phyloP scores from a whole-genome alignment of 2,797 vertebrate genomes.

The Channallabes apus region DNA sequence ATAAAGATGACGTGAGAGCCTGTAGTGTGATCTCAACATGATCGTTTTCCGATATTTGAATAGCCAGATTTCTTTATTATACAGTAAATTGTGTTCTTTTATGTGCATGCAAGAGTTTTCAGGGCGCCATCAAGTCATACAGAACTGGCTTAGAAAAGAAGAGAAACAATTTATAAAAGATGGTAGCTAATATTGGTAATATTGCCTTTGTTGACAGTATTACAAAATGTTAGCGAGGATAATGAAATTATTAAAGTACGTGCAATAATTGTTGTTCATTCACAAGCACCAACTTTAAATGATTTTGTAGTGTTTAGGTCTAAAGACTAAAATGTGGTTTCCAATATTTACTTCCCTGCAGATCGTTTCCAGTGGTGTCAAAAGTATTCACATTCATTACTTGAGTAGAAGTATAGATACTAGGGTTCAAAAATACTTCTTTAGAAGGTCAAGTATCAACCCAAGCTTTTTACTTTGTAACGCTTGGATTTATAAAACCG shows the following conservation, averaged over 20 bases:
- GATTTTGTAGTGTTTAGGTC: neutral
- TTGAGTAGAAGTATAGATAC: no score
- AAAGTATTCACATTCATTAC: no score
- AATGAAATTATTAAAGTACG: no score
- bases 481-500: no score
- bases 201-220: no score
- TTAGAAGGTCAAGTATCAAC: no score
- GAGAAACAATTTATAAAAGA: no score
- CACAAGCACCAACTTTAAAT: neutral
- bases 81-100: neutral
- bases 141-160: neutral
- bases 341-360: neutral
- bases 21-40: slow-evolving; percentile 37
- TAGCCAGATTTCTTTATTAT: slow-evolving; percentile 16
- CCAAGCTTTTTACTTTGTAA: no score
- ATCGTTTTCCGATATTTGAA: slow-evolving; percentile 14
- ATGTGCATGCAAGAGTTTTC: neutral
- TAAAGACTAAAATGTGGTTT: neutral
- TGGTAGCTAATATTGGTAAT: no score
- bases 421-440: no score
- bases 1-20: slow-evolving; percentile 46
- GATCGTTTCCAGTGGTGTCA: no score
- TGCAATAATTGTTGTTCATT: neutral
- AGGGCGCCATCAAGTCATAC: slow-evolving; percentile 1
- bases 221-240: no score